Percentiles rank a stretch among this genome's conserved stretches.
phyloP scores from a whole-genome alignment of 2,888 invertebrate species.

The Copidosoma aretas region DNA sequence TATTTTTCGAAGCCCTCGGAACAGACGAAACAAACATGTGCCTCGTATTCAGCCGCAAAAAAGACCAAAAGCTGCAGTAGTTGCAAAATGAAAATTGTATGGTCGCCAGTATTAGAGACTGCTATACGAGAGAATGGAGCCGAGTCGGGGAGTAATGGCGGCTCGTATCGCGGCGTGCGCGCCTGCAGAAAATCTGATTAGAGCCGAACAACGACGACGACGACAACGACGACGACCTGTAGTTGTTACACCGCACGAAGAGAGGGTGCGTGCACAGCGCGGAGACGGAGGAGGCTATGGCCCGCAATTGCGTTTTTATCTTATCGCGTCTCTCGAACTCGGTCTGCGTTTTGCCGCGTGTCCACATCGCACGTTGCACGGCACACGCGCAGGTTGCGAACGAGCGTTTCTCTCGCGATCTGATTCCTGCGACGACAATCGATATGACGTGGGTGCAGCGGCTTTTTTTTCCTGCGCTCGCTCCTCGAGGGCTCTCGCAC shows the following conservation, averaged over 20 bases:
- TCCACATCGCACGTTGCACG: slow-evolving; percentile 3
- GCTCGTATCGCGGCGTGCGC: slow-evolving; percentile 2
- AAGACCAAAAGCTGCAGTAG: too few species aligned
- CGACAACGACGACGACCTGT: slow-evolving; percentile 6
- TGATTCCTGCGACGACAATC: slow-evolving; percentile 15
- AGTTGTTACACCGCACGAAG: too few species aligned
- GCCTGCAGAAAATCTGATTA: slow-evolving; percentile 31
- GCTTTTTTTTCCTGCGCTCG: slow-evolving; percentile 4
- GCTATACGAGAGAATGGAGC: background rate
- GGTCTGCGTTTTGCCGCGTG: slow-evolving; percentile 5
- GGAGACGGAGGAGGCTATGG: background rate
- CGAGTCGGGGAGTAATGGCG: slow-evolving; percentile 8
- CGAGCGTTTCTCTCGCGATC: slow-evolving; percentile 12
- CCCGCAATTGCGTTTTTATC: slow-evolving; percentile 40
- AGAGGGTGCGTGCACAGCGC: slow-evolving; percentile 26
- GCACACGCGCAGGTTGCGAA: background rate
- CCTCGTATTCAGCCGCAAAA: too few species aligned
- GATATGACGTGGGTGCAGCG: slow-evolving; percentile 10
- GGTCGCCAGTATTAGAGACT: slow-evolving; percentile 18
- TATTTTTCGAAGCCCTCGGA: too few species aligned
- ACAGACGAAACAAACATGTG: too few species aligned
- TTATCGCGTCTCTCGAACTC: slow-evolving; percentile 37
- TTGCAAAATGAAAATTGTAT: slow-evolving; percentile 35
- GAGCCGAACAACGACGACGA: slow-evolving; percentile 5
- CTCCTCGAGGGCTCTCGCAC: too few species aligned